Evolutionary conservation across 2,797 vertebrate genomes (phyloP), one percentile per base, ranked within the genome.

Genomic region (Gymnopithys bicolor): DNA sequence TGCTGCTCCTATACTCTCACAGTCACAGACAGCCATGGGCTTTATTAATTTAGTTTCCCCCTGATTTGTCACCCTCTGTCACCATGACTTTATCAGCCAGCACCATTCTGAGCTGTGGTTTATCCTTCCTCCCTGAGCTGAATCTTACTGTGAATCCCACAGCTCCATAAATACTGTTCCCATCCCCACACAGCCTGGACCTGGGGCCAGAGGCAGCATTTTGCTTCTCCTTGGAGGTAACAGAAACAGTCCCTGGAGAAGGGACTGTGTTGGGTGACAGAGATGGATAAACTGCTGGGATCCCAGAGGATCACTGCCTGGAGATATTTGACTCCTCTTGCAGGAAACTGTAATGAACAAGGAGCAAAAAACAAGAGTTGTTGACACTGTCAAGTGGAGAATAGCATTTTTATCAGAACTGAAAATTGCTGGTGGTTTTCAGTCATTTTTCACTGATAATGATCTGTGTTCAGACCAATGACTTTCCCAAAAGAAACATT

Each of bases 381-480:
- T 56, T 94, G 93, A 83, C 83, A 74, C 32, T 67, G 52, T 58
- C 30, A 88, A 88, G 45, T 21, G 11, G 69, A 74, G 62, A 88
- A 86, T 1, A 60, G 19, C 10, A 5, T 64, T 94, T 92, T 95
- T 88, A 91, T 75, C 35, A 5, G 80, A 82, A 84, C 17, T 87
- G 80, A 93, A 90, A 94, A 62, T 55, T 95, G 62, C 62, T 90
- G 39, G 62, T 93, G 83, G 86, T 89, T 94, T 90, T 84, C 92
- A 92, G 76, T 35, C 71, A 69, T 58, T 84, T 92, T 53, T 84
- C 77, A 35, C 66, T 81, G 66, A 66, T 75, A 93, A 75, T 60
- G 46, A 32, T 66, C 62, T 89, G 21, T 51, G 39, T 51, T 84
- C 73, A 92, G 77, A 92, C 66, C 51, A 81, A 91, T 66, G 63